These are phyloP conservation scores for Climacteris rufus DNA, from an alignment of 2,113 vertebrate genomes.

Conservation along the genomic window DNA sequence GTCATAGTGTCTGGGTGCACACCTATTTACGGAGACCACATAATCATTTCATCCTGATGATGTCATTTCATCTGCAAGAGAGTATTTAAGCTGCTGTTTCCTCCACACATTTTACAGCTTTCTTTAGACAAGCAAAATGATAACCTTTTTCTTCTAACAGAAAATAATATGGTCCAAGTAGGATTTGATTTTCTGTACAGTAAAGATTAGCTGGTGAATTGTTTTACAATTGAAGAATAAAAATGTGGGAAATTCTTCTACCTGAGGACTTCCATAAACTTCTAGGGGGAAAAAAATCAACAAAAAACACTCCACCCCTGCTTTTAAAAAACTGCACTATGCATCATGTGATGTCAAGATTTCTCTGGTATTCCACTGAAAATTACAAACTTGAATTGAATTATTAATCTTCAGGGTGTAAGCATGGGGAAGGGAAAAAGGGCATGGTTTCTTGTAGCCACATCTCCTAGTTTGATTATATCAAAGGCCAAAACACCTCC, in stretches of 20 bases:
- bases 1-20: background rate
- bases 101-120: background rate
- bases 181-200: background rate
- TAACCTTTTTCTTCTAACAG: background rate
- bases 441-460: background rate
- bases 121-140: background rate
- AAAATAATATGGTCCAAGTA: background rate
- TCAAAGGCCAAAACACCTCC: background rate
- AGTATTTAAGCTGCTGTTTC: background rate
- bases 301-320: background rate
- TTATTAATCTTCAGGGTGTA: background rate
- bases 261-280: background rate
- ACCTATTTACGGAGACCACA: slow-evolving; percentile 39
- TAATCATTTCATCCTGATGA: slow-evolving; percentile 6
- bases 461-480: background rate
- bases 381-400: background rate
- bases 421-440: background rate
- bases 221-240: background rate
- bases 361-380: background rate
- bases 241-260: background rate
- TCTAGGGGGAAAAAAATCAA: background rate
- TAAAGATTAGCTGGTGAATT: background rate
- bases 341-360: background rate
- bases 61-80: slow-evolving; percentile 13
- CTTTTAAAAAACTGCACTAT: background rate